These are phyloP conservation scores for Automeris io DNA, from an alignment of 2,888 invertebrate species.

Conservation along the genomic window DNA sequence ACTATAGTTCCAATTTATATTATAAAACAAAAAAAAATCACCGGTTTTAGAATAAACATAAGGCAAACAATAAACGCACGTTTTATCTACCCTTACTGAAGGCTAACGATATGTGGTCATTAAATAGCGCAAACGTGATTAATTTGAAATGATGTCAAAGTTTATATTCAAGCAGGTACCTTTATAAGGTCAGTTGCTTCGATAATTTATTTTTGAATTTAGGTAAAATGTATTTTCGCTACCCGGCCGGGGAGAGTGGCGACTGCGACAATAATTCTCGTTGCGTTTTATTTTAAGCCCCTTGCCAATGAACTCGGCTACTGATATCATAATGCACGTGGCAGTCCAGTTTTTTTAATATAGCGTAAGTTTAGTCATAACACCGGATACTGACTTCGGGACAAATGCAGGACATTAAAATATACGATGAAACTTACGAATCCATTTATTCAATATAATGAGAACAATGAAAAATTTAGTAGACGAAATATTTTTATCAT, in stretches of 20 bases:
- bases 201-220: conserved; percentile 1
- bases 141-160: no score
- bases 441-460: no score
- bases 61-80: no score
- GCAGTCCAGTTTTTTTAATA: conserved; percentile 14
- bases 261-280: conserved; percentile 14
- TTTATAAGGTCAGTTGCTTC: conserved; percentile 1
- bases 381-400: conserved; percentile 1
- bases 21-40: no score
- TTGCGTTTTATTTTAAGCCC: conserved; percentile 42
- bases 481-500: no score
- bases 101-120: no score
- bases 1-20: no score
- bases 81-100: no score
- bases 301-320: conserved; percentile 38
- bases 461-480: no score
- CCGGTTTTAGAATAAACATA: no score
- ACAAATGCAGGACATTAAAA: conserved; percentile 2
- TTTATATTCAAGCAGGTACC: no score
- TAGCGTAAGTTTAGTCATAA: conserved; percentile 6
- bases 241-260: not conserved
- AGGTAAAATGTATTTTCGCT: conserved; percentile 5
- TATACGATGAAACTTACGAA: conserved; percentile 1
- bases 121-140: conserved; percentile 1
- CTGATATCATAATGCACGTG: conserved; percentile 4